Evolutionary conservation across 2,888 invertebrate genomes (phyloP), one percentile per base, ranked within the genome.

Genomic region (Tenthredo mesomela): DNA sequence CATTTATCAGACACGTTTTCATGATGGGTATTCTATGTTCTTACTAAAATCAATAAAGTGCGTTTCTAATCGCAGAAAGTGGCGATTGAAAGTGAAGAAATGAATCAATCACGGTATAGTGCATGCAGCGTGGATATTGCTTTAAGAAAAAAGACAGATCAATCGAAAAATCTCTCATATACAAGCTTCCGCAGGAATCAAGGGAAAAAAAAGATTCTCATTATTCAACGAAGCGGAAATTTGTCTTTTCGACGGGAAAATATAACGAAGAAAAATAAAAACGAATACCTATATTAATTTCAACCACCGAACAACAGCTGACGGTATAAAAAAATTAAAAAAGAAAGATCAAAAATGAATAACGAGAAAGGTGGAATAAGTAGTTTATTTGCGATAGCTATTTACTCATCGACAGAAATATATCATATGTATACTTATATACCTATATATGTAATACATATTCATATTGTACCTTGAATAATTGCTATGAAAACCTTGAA

Each of bases 21-120:
- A 0, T 43, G 73, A 73, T 43, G 40, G 73, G 43, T 73, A 43
- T 73, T 73, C 21, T 43, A 43, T 73, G 73, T 73, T 73, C 43
- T 43, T 12, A 21, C 43, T 3, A 43, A 12, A 43, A 73, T 18
- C 40, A 10, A 43, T 3, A 43, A 73, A 73, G 33, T 18, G 29
- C 1, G 67, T 33, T 47, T 67, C n/a, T 33, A 12, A 67, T 12
- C 33, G 67, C 15, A 18, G 33, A 67, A 67, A 67, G 33, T 67
- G 18, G 67, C 67, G 15, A 33, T 18, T 33, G 67, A 67, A 33
- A 67, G 67, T 33, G 7, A 67, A 21, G 2, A 25, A 25, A 61
- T 25, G 9, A 61, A 61, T 61, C 25, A 25, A 61, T 25, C 43
- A 43, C 43, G 12, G 43, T 43, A 43, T 43, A 43, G 47, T 47